Evolutionary conservation across 2,888 invertebrate genomes (phyloP).

Genomic region (Germaria angustata): DNA sequence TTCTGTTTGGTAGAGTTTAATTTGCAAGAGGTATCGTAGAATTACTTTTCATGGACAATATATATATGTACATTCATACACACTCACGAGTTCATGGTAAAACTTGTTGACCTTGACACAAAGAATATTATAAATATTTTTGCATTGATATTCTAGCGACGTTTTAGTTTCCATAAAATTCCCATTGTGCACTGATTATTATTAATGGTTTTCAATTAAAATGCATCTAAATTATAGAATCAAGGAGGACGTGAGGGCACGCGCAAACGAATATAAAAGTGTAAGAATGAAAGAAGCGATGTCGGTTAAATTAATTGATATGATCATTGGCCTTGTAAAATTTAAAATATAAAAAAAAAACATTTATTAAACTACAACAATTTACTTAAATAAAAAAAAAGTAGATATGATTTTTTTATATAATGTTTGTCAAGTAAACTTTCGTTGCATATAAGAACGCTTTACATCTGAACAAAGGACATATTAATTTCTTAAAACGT

Average conservation of each 20-base stretch:
- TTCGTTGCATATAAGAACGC: neutral
- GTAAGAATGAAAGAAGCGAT: neutral
- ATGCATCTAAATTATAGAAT: slow-evolving; percentile 42
- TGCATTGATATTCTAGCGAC: neutral
- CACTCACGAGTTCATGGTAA: no score
- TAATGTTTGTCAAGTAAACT: neutral
- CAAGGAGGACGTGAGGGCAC: slow-evolving; percentile 35
- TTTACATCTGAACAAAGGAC: neutral
- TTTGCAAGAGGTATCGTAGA: no score
- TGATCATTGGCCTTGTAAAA: slow-evolving; percentile 61
- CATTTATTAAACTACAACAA: neutral
- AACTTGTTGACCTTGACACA: neutral
- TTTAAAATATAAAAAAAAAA: slow-evolving; percentile 9
- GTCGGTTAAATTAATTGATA: slow-evolving; percentile 54
- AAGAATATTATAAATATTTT: no score
- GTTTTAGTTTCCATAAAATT: neutral
- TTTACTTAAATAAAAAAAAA: neutral
- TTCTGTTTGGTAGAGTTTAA: no score
- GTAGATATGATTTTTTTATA: neutral
- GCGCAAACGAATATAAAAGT: neutral
- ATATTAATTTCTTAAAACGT: no score
- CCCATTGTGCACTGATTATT: neutral
- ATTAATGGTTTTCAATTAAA: slow-evolving; percentile 42
- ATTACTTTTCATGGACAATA: no score
- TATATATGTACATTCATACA: no score